Percentiles rank a stretch among this genome's conserved stretches.
These are phyloP conservation scores for Melinaea menophilus DNA, from an alignment of 2,888 invertebrate genomes.

Conservation along the genomic window DNA sequence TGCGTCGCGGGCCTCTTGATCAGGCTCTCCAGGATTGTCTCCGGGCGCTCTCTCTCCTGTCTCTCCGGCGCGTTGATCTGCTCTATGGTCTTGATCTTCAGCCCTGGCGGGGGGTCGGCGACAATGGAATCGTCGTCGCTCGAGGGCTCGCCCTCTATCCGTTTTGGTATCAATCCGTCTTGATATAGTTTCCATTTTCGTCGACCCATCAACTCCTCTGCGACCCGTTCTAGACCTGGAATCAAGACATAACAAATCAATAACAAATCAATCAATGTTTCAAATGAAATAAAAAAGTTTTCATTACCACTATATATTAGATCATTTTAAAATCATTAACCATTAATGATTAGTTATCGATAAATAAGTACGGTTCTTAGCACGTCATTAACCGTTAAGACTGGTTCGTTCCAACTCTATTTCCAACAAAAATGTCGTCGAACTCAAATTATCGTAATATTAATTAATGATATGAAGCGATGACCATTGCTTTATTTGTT, in stretches of 20 bases:
- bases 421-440: conserved; percentile 41
- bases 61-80: conserved; percentile 70
- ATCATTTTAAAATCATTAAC: too few relatives aligned
- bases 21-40: conserved; percentile 75
- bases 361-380: too few relatives aligned
- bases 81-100: conserved; percentile 76
- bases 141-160: conserved; percentile 62
- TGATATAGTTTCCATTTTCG: conserved; percentile 97
- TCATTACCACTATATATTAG: too few relatives aligned
- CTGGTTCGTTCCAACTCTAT: conserved; percentile 19
- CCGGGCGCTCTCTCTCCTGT: conserved; percentile 54
- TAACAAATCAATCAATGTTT: too few relatives aligned
- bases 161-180: conserved; percentile 81
- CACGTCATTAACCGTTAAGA: too few relatives aligned
- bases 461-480: conserved; percentile 46
- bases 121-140: conserved; percentile 72
- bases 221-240: conserved; percentile 96
- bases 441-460: conserved; percentile 40
- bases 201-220: conserved; percentile 98
- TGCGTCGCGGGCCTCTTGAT: conserved; percentile 73
- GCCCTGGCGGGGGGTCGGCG: conserved; percentile 67
- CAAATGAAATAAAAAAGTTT: too few relatives aligned
- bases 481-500: conserved; percentile 23
- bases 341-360: too few relatives aligned
- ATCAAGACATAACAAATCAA: conserved; percentile 29